Conservation (phyloP, 2,113 vertebrate genomes). For the Neopipo cinnamomea region DNA sequence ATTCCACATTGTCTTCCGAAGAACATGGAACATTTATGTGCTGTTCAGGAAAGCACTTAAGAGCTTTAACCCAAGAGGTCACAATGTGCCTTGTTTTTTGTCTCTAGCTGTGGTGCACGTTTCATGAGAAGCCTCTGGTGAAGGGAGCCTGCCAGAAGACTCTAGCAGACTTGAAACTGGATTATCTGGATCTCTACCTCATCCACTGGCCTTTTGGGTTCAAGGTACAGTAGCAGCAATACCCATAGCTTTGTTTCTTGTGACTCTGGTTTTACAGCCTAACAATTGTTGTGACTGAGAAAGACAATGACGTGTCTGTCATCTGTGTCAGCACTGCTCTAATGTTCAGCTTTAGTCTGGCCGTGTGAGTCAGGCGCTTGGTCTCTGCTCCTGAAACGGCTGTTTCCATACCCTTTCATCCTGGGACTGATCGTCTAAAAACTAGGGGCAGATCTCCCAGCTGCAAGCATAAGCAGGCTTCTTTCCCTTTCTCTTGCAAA, state of each 20-base stretch:
- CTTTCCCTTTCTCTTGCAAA: neutral
- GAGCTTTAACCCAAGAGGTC: neutral
- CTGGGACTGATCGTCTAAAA: neutral
- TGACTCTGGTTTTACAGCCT: neutral
- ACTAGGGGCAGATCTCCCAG: neutral
- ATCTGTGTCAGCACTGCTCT: neutral
- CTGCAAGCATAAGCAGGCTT: neutral
- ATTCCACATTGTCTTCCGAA: neutral
- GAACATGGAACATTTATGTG: neutral
- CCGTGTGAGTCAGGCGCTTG: neutral
- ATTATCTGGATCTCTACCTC: constrained; percentile 92
- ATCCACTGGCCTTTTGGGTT: constrained; percentile 93
- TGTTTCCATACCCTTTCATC: neutral
- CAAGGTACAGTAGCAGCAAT: constrained; percentile 73
- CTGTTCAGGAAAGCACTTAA: neutral
- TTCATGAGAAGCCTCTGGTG: constrained; percentile 82
- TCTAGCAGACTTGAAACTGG: constrained; percentile 82
- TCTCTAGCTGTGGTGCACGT: constrained; percentile 88
- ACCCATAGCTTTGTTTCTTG: neutral
- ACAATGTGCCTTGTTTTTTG: neutral
- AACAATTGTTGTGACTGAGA: neutral
- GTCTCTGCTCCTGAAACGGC: neutral
- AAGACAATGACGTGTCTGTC: rapidly evolving
- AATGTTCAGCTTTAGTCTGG: neutral
- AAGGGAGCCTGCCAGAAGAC: constrained; percentile 85